A percentile compares a stretch with the other conserved stretches of the same genome.
phyloP scores from a whole-genome alignment of 64 coral and sea anemone genomes.

The Montipora sp. region DNA sequence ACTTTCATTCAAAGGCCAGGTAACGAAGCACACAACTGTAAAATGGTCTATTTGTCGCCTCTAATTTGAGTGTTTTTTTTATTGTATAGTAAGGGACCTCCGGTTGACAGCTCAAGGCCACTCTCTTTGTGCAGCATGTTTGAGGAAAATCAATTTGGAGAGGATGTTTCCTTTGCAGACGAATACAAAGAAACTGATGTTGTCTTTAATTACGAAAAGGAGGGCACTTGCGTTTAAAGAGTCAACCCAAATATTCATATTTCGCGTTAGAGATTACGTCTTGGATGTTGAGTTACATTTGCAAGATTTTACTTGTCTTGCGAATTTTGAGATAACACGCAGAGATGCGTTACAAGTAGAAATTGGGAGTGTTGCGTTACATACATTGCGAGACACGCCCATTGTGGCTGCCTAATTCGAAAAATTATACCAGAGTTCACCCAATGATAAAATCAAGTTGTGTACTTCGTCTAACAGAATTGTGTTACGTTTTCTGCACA shows the following conservation, averaged over 20 bases:
- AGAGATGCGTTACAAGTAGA: no score
- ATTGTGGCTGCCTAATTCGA: no score
- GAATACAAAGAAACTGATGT: slow-evolving; percentile 16
- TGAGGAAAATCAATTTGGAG: neutral
- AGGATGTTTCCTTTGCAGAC: slow-evolving; percentile 5
- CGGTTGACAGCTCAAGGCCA: neutral
- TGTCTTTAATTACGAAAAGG: neutral
- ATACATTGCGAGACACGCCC: no score
- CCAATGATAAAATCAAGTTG: no score
- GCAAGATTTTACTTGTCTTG: neutral
- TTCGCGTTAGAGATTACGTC: neutral
- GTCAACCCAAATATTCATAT: neutral
- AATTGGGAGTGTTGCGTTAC: no score
- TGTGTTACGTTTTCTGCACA: no score
- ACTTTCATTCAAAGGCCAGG: no score
- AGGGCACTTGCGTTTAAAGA: neutral
- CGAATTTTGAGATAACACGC: neutral
- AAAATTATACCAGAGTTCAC: no score
- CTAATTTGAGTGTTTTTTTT: neutral
- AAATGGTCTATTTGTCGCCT: neutral
- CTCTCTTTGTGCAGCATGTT: neutral
- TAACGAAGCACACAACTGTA: no score
- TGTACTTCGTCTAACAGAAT: no score
- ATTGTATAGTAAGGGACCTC: neutral
- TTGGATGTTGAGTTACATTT: neutral